Percentiles rank a stretch among this genome's conserved stretches.
phyloP scores from a whole-genome alignment of 1,140 invertebrate species.

The Zaprionus vittiger region DNA sequence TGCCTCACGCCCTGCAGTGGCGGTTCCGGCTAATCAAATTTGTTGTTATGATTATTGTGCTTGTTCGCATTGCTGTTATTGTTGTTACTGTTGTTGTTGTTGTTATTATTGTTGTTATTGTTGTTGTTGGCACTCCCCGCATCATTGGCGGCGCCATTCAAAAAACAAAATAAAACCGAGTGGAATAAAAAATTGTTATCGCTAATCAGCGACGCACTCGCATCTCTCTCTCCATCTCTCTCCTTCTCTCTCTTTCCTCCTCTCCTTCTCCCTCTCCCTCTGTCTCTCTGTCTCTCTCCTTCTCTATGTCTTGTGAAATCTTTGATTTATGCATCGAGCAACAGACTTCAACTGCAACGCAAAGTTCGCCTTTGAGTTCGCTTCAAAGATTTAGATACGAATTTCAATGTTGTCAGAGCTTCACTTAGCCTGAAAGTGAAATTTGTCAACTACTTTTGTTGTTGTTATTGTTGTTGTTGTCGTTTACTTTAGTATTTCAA shows the following conservation, averaged over 20 bases:
- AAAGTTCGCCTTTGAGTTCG: not conserved
- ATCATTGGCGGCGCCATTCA: constrained; percentile 32
- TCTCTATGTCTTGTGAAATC: constrained; percentile 40
- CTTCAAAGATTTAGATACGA: constrained; percentile 9
- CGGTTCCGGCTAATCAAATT: constrained; percentile 51
- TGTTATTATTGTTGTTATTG: constrained; percentile 15
- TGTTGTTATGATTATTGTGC: constrained; percentile 27
- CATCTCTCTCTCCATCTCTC: constrained; percentile 15
- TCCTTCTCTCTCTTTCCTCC: constrained; percentile 11
- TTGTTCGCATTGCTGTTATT: constrained; percentile 16
- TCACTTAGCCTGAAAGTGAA: constrained; percentile 69
- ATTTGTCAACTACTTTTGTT: constrained; percentile 49
- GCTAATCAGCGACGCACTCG: constrained; percentile 58
- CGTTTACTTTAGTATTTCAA: constrained; percentile 46
- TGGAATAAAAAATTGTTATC: constrained; percentile 25
- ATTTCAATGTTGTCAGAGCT: constrained; percentile 14
- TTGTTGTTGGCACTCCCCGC: constrained; percentile 31
- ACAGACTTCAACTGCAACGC: constrained; percentile 19
- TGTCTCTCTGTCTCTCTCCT: constrained; percentile 25
- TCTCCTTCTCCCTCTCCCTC: not conserved
- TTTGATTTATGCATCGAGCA: constrained; percentile 28
- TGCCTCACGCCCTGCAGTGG: not conserved
- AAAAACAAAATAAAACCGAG: not conserved
- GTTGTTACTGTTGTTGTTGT: constrained; percentile 17
- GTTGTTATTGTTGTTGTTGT: constrained; percentile 15